Evolutionary conservation across 2,113 vertebrate genomes (phyloP), one percentile per base, ranked within the genome.

Genomic region (Etheostoma spectabile): DNA sequence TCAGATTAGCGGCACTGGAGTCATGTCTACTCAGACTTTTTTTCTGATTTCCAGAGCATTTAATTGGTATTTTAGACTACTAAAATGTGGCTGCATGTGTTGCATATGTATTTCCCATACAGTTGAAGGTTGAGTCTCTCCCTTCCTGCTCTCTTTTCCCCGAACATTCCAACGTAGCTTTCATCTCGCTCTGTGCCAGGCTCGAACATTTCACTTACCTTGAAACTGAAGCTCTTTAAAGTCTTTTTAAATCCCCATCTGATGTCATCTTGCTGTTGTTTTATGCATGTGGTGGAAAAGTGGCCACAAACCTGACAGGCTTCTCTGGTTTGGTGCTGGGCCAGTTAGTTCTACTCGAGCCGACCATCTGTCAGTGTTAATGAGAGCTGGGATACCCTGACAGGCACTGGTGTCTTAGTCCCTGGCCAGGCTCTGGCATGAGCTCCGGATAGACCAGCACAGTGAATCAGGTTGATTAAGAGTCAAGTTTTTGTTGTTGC

Each of bases 291-390:
- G 70, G 66, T 70, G 21, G 72, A 49, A 27, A 21, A 60, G 48
- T 65, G 70, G 68, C 27, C 60, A 30, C 48, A 76, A 76, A 56
- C 55, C 60, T 65, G 14, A 2, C 52, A 49, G 67, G 46, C 72
- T 77, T 51, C 57, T 77, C 55, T 46, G 75, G 53, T 65, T n/a
- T 80, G 79, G 59, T 76, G 74, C 64, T 53, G 22, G 79, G 56
- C 82, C 86, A 76, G 75, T 77, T 77, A 38, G 65, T 73, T 67
- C 49, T 59, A 42, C 79, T 45, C 27, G 6, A 71, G 68, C 59
- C 1, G 18, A 52, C 87, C 88, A 88, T 86, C 87, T 86, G 90
- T 76, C 78, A 45, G 65, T 70, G 74, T 67, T 86, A 83, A 83
- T 86, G 69, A 85, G 66, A 33, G 56, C 46, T 48, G 79, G 79